These are phyloP conservation scores for Poeciliopsis gracilis DNA, from an alignment of 2,797 vertebrate species.

Conservation along the genomic window DNA sequence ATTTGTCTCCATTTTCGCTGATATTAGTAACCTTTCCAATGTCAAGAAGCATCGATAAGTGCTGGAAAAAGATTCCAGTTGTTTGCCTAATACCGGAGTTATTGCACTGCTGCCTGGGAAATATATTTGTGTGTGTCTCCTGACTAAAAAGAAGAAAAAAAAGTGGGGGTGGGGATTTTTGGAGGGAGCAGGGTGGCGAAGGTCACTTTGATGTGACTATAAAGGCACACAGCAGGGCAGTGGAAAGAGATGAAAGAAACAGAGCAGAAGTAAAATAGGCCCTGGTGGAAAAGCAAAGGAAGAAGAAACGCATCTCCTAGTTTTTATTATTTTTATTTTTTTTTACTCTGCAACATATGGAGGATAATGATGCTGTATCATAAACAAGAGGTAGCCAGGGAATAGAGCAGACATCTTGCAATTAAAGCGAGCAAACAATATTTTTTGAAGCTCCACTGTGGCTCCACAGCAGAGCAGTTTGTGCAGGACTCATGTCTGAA, in stretches of 20 bases:
- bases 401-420: constrained; percentile 67
- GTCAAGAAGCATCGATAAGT: background rate
- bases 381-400: constrained; percentile 66
- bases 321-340: background rate
- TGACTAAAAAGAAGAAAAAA: constrained; percentile 35
- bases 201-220: constrained; percentile 80
- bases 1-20: background rate
- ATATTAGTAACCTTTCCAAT: background rate
- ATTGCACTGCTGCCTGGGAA: constrained; percentile 52
- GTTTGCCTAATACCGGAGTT: constrained; percentile 39
- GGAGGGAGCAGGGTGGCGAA: constrained; percentile 58
- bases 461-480: constrained; percentile 21
- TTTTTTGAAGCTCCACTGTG: constrained; percentile 46
- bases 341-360: constrained; percentile 22
- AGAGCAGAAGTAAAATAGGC: constrained; percentile 60
- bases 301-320: constrained; percentile 24
- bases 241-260: constrained; percentile 72
- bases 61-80: constrained; percentile 11
- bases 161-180: constrained; percentile 21
- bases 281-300: constrained; percentile 48
- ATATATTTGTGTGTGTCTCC: constrained; percentile 29
- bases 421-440: constrained; percentile 74
- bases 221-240: constrained; percentile 71
- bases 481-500: constrained; percentile 13
- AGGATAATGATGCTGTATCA: constrained; percentile 73